Base-by-base conservation (phyloP, 1,140 invertebrate species). In the Trialeurodes vaporariorum region DNA sequence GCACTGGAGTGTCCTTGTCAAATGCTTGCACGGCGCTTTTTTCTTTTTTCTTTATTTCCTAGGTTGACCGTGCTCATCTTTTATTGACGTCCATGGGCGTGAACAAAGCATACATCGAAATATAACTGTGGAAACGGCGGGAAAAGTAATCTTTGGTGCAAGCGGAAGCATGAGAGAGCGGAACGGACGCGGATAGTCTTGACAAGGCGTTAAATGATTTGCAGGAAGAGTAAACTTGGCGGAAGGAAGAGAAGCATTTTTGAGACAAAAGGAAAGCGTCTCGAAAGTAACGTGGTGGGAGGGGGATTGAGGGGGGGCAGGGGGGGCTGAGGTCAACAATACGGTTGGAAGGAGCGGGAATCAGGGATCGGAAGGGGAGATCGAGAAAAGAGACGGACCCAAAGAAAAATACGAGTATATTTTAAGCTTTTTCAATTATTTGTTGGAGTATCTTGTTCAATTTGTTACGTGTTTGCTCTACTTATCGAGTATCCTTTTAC, bases 351-450 rank as follows among this genome's bases (percentile, higher is more conserved):
- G 5, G 34, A 17, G 34, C 34, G n/a, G 17, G 34, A 49, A 49
- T 17, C 5, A 49, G 34, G 34, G 34, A 17, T 17, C 5, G 34
- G 34, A 49, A 17, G 5, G 5, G 17, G 34, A 17, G 34, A 49
- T 49, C 17, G 34, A 49, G 34, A 17, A 17, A 49, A 49, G 34
- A 17, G 17, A 17, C 34, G 34, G 34, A 49, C 34, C 34, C 5
- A 17, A 49, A 49, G 34, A 49, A 49, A 49, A 49, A 49, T 49
- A 49, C 34, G 34, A 49, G 34, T 49, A 49, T 49, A 49, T 49
- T 49, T 49, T 49, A 49, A 49, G 34, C 34, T 49, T 49, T 49
- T 49, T 49, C 34, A 49, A 49, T 49, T 49, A 49, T 49, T 49
- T 49, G 34, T 49, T 49, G 34, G 17, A 49, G 34, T 49, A 49